Base-by-base conservation (phyloP, 2,888 invertebrate genomes). In the Chorisops tibialis region DNA sequence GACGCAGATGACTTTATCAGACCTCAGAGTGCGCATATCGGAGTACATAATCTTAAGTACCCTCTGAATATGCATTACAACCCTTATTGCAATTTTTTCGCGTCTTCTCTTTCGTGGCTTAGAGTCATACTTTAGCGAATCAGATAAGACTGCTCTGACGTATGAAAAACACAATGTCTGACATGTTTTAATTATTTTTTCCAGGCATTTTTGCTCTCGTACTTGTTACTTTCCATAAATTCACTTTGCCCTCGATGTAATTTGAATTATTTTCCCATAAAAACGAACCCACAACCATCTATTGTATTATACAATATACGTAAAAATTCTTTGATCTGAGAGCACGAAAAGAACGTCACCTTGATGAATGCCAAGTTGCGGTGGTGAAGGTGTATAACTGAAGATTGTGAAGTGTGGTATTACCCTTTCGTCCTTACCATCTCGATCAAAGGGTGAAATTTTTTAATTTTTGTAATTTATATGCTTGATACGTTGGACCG, bases 111-210 rank as follows among this genome's bases (percentile, higher is more conserved):
- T 38, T 21, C 19, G 11, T 37, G 12, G 37, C 18, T 18, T 16
- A 35, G 18, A 11, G 45, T 21, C 56, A 43, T 45, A 45, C 45
- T 56, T 24, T 19, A 24, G 24, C 19, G 18, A 39, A 64, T 64
- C 64, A 60, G 64, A 64, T 64, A 64, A 64, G 9, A 62, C 9
- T 22, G 43, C 43, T 56, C 49, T 38, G 50, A 64, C 62, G 60
- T 64, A 60, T 51, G 62, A 62, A 62, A 64, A 64, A 64, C 64
- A 64, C 59, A 64, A 59, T 62, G 64, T 64, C 62, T 37, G 61
- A 62, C 64, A 64, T 64, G 64, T 64, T 64, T 64, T 64, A 62
- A 64, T 64, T 64, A 64, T 62, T 62, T 64, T 62, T 59, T 30
- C 50, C 43, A 45, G 35, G 61, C 61, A 58, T 64, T 64, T 61